Base-by-base conservation (phyloP, 2,797 vertebrate genomes). In the Eulemur albifrons region DNA sequence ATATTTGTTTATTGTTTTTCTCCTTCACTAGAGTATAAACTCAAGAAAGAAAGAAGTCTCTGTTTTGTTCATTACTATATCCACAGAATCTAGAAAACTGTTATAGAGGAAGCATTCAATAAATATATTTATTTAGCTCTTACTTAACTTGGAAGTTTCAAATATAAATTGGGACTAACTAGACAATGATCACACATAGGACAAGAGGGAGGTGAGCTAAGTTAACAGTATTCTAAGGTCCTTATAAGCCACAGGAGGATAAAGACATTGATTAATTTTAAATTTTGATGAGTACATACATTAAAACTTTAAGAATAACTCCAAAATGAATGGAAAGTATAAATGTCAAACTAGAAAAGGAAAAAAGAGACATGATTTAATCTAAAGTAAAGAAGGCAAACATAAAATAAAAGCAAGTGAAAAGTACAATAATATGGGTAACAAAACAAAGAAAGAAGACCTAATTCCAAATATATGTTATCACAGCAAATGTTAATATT, bases 201-300 rank as follows among this genome's bases (percentile, higher is more conserved):
- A 82, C 50, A 87, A 90, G 48, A 84, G 8, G 48, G 52, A 32
- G 40, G 32, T 79, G 27, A 84, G 9, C 48, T 92, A 91, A 88
- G 40, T 54, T 93, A 90, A 93, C 73, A 93, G 35, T 35, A 82
- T 67, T 75, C 69, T 69, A 76, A 88, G 43, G 91, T 63, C 27
- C 40, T 48, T 72, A 73, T 27, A 35, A 57, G 40, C 30, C 57
- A 73, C 48, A 73, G 54, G 38, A 91, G 17, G 38, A 67, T 5
- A 76, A 57, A 63, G 12, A 94, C 90, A 63, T 5, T 25, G 7
- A 75, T 54, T 40, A 38, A 45, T 87, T 86, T 87, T 81, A 80
- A 89, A 61, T 40, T 80, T 21, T 63, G 35, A 18, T 59, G 65
- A 72, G 67, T n/a, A 48, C 7, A n/a, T 38, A 52, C 40, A 59